Evolutionary conservation across 2,113 vertebrate species (phyloP).

Genomic region (Hippocampus zosterae): DNA sequence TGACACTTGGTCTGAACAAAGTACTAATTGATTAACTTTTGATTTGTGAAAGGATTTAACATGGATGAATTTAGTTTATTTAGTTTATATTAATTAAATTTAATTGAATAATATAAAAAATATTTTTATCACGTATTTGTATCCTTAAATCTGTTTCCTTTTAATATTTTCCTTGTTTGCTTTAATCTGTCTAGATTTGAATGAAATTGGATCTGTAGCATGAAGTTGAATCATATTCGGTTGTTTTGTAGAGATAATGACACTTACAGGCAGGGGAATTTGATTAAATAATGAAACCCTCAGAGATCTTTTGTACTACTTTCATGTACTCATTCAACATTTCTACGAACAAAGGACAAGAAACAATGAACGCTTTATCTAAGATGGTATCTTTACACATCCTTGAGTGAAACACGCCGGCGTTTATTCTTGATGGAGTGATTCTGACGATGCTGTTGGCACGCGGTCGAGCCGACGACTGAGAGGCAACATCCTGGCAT

Average conservation of each 20-base stretch:
- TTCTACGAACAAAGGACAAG: background rate
- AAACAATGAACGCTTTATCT: background rate
- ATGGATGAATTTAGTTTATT: too few species aligned
- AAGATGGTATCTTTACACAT: background rate
- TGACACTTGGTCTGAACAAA: background rate
- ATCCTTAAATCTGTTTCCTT: too few species aligned
- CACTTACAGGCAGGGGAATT: background rate
- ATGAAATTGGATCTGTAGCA: background rate
- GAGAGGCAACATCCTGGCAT: constrained; percentile 44
- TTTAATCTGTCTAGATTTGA: too few species aligned
- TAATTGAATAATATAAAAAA: too few species aligned
- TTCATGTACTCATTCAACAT: background rate
- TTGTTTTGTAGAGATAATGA: background rate
- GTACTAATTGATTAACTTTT: background rate
- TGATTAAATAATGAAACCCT: background rate
- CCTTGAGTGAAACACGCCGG: constrained; percentile 30
- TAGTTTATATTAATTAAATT: too few species aligned
- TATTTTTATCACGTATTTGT: too few species aligned
- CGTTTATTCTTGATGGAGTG: constrained; percentile 35
- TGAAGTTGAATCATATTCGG: background rate
- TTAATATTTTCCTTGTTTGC: too few species aligned
- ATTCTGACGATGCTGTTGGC: constrained; percentile 36
- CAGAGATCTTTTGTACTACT: background rate
- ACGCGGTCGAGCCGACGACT: constrained; percentile 14
- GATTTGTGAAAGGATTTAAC: background rate